Evolutionary conservation across 2,113 vertebrate species (phyloP).

Genomic region (Hemichromis elongatus): DNA sequence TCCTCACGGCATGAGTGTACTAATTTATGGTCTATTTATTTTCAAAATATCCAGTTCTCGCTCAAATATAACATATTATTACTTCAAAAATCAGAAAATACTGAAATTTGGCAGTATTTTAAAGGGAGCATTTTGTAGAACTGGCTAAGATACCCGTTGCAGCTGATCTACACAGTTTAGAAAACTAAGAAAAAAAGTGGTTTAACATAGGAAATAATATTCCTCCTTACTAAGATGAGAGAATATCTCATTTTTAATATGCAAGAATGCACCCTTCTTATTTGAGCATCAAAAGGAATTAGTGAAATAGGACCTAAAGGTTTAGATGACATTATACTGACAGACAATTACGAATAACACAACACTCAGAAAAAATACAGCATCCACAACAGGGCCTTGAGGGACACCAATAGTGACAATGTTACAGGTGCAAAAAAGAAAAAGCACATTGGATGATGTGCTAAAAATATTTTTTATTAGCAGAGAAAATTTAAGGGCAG

Average conservation of each 20-base stretch:
- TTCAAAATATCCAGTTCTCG: neutral
- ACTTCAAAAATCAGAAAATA: neutral
- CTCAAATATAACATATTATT: neutral
- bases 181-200: neutral
- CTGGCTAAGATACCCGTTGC: neutral
- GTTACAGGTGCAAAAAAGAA: neutral
- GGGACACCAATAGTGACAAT: neutral
- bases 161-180: neutral
- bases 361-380: neutral
- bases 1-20: neutral
- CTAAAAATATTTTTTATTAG: neutral
- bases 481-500: neutral
- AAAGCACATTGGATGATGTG: neutral
- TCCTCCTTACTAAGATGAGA: neutral
- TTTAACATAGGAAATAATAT: neutral
- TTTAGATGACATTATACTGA: neutral
- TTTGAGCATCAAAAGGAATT: neutral
- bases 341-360: neutral
- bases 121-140: neutral
- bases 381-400: neutral
- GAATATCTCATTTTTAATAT: neutral
- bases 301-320: neutral
- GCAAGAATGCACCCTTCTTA: neutral
- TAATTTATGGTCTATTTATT: neutral
- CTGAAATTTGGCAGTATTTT: neutral